Percentiles rank a stretch among this genome's conserved stretches.
Conservation (phyloP, 2,888 invertebrate species). For the Cyrtodaria siliqua region DNA sequence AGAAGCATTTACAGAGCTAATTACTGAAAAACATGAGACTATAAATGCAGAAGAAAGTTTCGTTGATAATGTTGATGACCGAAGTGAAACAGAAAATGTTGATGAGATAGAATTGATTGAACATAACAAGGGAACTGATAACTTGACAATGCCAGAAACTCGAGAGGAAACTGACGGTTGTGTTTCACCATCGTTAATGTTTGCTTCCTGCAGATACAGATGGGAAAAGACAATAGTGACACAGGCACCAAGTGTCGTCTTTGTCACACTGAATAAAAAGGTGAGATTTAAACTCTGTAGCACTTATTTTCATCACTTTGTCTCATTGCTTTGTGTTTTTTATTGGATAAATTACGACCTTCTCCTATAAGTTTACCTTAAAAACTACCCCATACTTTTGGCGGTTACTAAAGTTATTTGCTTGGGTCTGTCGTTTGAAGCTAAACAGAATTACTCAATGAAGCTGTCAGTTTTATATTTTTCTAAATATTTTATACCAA, state of each 20-base stretch:
- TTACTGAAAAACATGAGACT: not conserved
- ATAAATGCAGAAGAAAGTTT: not conserved
- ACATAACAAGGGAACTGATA: not conserved
- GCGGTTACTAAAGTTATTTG: no score
- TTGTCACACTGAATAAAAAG: conserved; percentile 73
- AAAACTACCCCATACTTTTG: no score
- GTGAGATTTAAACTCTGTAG: conserved; percentile 64
- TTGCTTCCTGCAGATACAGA: conserved; percentile 71
- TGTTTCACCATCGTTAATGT: conserved; percentile 64
- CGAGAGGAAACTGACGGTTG: conserved; percentile 49
- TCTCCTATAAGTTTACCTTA: no score
- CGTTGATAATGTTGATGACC: not conserved
- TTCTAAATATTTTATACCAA: no score
- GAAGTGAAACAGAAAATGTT: not conserved
- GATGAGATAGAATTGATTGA: not conserved
- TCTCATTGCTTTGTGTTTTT: no score
- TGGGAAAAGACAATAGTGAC: conserved; percentile 74
- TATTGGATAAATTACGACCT: no score
- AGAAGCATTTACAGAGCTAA: not conserved
- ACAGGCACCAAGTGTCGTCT: conserved; percentile 66
- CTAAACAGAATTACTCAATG: no score
- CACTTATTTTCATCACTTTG: no score
- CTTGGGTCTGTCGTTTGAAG: no score
- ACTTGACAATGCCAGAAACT: conserved; percentile 50
- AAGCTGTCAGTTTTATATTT: no score